phyloP scores from a whole-genome alignment of 1,140 invertebrate species.

The Aphis craccivora region DNA sequence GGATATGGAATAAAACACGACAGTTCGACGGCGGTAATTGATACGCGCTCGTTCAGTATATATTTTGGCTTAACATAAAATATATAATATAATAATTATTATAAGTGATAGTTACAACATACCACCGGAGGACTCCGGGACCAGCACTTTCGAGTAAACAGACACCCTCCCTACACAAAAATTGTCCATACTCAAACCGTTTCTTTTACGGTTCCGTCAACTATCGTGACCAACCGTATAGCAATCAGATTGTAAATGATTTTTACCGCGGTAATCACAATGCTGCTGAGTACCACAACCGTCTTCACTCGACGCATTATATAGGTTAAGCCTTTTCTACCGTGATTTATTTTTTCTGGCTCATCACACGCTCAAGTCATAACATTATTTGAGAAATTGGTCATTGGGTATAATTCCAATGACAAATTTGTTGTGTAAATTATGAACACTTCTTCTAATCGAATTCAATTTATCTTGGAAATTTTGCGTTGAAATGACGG shows the following conservation, averaged over 20 bases:
- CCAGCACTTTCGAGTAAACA: neutral
- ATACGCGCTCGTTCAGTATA: neutral
- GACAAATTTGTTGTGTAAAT: neutral
- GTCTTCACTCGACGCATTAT: neutral
- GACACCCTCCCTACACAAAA: neutral
- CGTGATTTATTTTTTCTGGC: neutral
- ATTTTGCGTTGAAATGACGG: neutral
- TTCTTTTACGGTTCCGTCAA: neutral
- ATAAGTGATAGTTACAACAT: neutral
- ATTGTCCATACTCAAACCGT: neutral
- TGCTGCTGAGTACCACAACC: too few species aligned
- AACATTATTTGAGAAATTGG: neutral
- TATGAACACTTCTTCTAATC: neutral
- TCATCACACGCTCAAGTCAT: neutral
- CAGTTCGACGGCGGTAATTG: constrained; percentile 1
- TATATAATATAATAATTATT: neutral
- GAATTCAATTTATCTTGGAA: neutral
- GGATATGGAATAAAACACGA: neutral
- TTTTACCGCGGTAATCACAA: neutral
- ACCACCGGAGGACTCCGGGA: neutral
- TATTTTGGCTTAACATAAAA: neutral
- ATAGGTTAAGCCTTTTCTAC: neutral
- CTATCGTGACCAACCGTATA: neutral
- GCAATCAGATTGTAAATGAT: neutral
- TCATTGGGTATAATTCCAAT: neutral